Evolutionary conservation across 2,797 vertebrate genomes (phyloP).

Genomic region (Champsocephalus esox): DNA sequence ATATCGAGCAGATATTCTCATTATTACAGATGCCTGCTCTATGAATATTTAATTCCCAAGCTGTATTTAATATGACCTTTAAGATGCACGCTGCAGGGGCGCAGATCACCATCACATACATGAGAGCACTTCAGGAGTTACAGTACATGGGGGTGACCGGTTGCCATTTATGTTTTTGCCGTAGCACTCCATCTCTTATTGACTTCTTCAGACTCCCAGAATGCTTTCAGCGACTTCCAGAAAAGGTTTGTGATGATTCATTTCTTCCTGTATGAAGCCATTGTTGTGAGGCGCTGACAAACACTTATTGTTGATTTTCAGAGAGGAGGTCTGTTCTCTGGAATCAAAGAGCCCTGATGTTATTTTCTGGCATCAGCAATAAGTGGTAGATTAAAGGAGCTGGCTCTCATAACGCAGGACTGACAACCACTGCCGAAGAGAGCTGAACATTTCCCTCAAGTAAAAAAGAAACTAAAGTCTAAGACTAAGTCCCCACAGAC

Average conservation of each 20-base stretch:
- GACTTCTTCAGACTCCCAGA: background rate
- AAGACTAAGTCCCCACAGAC: too few relatives aligned
- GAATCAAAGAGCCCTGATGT: too few relatives aligned
- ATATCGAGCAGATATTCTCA: conserved; percentile 6
- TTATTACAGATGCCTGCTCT: conserved; percentile 18
- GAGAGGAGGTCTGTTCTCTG: too few relatives aligned
- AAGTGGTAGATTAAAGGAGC: too few relatives aligned
- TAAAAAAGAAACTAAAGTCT: too few relatives aligned
- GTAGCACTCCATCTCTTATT: background rate
- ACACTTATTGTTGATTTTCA: conserved; percentile 25
- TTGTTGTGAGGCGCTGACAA: conserved; percentile 1
- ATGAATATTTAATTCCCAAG: conserved; percentile 38
- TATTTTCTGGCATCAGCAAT: too few relatives aligned
- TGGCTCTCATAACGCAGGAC: too few relatives aligned
- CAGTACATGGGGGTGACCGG: background rate
- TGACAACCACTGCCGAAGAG: too few relatives aligned
- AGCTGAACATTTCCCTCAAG: too few relatives aligned
- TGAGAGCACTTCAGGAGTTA: background rate
- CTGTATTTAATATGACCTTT: conserved; percentile 46
- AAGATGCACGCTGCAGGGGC: background rate
- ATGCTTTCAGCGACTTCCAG: background rate
- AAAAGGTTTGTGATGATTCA: background rate
- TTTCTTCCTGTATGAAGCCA: background rate
- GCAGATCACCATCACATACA: background rate
- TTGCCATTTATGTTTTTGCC: background rate